Evolutionary conservation across 2,888 invertebrate genomes (phyloP).

Genomic region (Lasioglossum villosulum): DNA sequence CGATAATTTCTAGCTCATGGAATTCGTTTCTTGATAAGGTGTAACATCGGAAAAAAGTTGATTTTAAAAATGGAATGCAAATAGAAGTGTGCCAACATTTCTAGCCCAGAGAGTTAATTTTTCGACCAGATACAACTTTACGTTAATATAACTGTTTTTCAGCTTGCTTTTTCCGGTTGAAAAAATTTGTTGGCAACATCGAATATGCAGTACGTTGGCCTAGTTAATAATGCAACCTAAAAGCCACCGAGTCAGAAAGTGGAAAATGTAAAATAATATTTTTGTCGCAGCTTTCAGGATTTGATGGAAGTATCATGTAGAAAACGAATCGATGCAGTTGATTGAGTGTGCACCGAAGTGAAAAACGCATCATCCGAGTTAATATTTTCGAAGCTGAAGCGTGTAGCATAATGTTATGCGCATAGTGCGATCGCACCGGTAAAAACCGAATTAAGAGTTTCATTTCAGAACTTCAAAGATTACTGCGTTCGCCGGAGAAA

Average conservation of each 20-base stretch:
- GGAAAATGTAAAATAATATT: neutral
- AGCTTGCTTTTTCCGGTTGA: neutral
- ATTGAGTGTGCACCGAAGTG: neutral
- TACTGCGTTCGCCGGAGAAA: neutral
- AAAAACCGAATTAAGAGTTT: slow-evolving; percentile 5
- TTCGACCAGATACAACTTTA: neutral
- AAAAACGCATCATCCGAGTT: neutral
- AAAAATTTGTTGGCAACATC: neutral
- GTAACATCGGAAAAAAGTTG: neutral
- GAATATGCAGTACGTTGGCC: neutral
- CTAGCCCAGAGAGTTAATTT: neutral
- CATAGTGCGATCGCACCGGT: neutral
- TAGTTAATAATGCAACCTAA: neutral
- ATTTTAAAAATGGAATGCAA: neutral
- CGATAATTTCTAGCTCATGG: neutral
- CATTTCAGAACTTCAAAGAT: neutral
- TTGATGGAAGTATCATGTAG: neutral
- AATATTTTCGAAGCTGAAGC: neutral
- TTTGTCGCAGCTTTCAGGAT: neutral
- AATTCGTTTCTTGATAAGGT: neutral
- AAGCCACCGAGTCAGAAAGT: neutral
- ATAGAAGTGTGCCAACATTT: neutral
- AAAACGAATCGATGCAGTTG: neutral
- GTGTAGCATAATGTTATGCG: neutral
- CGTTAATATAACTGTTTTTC: neutral